Base-by-base conservation (phyloP, 2,797 vertebrate genomes). In the Centropyge bicolor region DNA sequence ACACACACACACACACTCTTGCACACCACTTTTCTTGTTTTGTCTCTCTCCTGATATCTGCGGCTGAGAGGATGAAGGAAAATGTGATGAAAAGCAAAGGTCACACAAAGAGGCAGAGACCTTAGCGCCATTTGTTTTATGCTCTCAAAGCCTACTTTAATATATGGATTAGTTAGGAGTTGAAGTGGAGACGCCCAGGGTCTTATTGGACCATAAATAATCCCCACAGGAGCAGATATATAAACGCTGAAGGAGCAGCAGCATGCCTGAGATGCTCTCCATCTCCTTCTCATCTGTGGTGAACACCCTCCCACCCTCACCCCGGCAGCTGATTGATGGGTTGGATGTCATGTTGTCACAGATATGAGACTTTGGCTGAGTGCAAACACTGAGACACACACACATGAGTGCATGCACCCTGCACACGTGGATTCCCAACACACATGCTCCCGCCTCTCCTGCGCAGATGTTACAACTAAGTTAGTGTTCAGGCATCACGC, bases 121-220 rank as follows among this genome's bases (percentile, higher is more conserved):
- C 73, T 59, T n/a, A 57, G 69, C 57, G 41, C 60, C 70, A 45
- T 82, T 91, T 90, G 84, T 86, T 92, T 91, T 91, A 89, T 84
- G 73, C 74, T 83, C 74, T 77, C 84, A 81, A 74, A 81, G 86
- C 71, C 77, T 77, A 45, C 74, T 89, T 88, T 90, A 90, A 93
- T 90, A 89, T 91, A 91, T 90, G 84, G 89, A 92, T 93, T 85
- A 82, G 85, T 82, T 91, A 86, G 60, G 70, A 85, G 88, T 86
- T 88, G 84, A 89, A 92, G 54, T 89, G 83, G 84, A 91, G 87
- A 88, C 70, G 66, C 86, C 86, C 81, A 60, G 80, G 85, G 68
- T 88, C 85, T 91, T 89, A 93, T 91, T 92, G 88, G 86, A 83
- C 82, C 87, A 89, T 94, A 93, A 93, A 94, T 93, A 92, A 94